phyloP scores from a whole-genome alignment of 2,797 vertebrate species.

The Microctenopoma stevenorrisi region DNA sequence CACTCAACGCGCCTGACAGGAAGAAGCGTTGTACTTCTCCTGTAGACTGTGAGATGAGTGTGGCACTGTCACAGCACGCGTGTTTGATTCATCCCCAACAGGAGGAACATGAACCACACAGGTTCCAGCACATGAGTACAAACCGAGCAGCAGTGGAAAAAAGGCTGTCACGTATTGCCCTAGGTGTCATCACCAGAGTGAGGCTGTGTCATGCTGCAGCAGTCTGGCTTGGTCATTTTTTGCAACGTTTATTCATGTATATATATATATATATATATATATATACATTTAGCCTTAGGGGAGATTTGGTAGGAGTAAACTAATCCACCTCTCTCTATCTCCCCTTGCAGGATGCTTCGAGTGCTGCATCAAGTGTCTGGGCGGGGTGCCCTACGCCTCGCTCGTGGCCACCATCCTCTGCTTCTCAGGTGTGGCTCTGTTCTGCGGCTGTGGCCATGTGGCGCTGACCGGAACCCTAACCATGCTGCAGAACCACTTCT shows the following conservation, averaged over 20 bases:
- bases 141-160: constrained; percentile 14
- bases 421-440: constrained; percentile 96
- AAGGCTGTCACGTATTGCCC: constrained; percentile 28
- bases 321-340: constrained; percentile 42
- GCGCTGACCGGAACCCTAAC: constrained; percentile 93
- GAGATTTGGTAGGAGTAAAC: background rate
- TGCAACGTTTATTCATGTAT: background rate
- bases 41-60: constrained; percentile 8
- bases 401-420: constrained; percentile 99
- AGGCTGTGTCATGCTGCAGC: constrained; percentile 15
- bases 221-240: background rate
- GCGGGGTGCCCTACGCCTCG: constrained; percentile 97
- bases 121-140: constrained; percentile 5
- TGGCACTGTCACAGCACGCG: background rate
- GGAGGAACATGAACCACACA: constrained; percentile 4
- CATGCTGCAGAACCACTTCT: constrained; percentile 96
- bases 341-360: constrained; percentile 94
- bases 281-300: constrained; percentile 4
- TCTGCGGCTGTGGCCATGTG: constrained; percentile 97
- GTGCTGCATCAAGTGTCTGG: constrained; percentile 99
- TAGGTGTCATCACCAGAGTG: constrained; percentile 50
- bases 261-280: background rate
- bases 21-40: constrained; percentile 9
- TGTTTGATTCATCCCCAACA: constrained; percentile 12
- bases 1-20: constrained; percentile 21